These are phyloP conservation scores for Aphelenchoides besseyi DNA, from an alignment of 1,140 invertebrate species.

Conservation along the genomic window DNA sequence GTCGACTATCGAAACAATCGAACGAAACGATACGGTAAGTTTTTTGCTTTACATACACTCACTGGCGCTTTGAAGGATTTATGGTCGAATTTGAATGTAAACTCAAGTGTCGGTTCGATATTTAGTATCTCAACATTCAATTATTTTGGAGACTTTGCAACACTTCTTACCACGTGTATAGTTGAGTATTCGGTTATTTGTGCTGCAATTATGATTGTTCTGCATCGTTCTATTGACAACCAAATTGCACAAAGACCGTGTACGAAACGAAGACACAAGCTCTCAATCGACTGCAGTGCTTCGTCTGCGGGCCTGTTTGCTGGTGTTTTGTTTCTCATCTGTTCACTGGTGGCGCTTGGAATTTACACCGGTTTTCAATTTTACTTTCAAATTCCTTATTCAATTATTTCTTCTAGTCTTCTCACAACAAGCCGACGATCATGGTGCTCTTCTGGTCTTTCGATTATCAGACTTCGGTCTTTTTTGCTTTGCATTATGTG, in stretches of 20 bases:
- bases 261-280: conserved; percentile 54
- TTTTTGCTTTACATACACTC: neutral
- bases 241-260: conserved; percentile 20
- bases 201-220: conserved; percentile 59
- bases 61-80: neutral
- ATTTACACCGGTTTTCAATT: conserved; percentile 47
- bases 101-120: neutral
- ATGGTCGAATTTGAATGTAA: neutral
- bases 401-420: conserved; percentile 33
- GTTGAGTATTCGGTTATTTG: conserved; percentile 61
- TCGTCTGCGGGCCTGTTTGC: conserved; percentile 58
- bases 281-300: conserved; percentile 60
- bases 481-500: conserved; percentile 51
- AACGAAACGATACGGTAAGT: neutral
- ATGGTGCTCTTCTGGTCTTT: conserved; percentile 53
- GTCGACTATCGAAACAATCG: neutral
- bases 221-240: conserved; percentile 58
- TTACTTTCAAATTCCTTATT: no score
- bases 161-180: conserved; percentile 49
- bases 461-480: conserved; percentile 55
- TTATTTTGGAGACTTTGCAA: conserved; percentile 61
- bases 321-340: conserved; percentile 57
- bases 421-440: conserved; percentile 38
- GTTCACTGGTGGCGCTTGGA: conserved; percentile 56
- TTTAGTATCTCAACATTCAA: conserved; percentile 45